Conservation (phyloP, 1,140 invertebrate genomes). For the Ptiloglossa arizonensis region DNA sequence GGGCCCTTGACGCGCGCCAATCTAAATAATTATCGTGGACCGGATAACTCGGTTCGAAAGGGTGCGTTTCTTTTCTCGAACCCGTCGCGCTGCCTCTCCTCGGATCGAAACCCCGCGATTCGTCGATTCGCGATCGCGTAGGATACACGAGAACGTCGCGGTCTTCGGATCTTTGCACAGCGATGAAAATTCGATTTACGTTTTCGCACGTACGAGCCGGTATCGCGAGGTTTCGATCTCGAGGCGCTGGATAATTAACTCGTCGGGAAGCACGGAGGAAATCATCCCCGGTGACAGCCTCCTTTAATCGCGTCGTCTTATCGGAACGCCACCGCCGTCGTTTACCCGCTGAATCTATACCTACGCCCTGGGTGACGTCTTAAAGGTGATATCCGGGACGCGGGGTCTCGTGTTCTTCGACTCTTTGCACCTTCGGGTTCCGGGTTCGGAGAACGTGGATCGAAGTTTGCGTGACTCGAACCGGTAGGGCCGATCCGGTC, state of each 20-base stretch:
- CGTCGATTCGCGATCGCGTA: not conserved
- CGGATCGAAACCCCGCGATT: not conserved
- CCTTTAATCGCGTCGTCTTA: slow-evolving; percentile 42
- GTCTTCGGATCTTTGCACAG: too few species aligned
- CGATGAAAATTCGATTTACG: not conserved
- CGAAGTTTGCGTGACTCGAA: too few species aligned
- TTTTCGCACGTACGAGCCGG: not conserved
- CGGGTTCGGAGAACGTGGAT: too few species aligned
- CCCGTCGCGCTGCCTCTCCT: slow-evolving; percentile 12
- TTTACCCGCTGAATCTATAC: slow-evolving; percentile 25
- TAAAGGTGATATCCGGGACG: not conserved
- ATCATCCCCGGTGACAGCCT: not conserved
- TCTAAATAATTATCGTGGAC: slow-evolving; percentile 67
- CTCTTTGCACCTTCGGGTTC: not conserved
- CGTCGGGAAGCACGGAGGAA: not conserved
- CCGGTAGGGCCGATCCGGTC: too few species aligned
- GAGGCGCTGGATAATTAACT: not conserved
- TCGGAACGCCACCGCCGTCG: slow-evolving; percentile 23
- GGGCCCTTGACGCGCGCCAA: slow-evolving; percentile 58
- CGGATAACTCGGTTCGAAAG: slow-evolving; percentile 36
- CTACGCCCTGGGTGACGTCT: not conserved
- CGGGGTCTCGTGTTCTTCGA: too few species aligned
- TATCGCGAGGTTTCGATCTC: not conserved
- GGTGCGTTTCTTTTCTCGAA: slow-evolving; percentile 28
- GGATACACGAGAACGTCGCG: too few species aligned